Conservation (phyloP, 92 coral and sea anemone genomes). For the Desmophyllum pertusum region DNA sequence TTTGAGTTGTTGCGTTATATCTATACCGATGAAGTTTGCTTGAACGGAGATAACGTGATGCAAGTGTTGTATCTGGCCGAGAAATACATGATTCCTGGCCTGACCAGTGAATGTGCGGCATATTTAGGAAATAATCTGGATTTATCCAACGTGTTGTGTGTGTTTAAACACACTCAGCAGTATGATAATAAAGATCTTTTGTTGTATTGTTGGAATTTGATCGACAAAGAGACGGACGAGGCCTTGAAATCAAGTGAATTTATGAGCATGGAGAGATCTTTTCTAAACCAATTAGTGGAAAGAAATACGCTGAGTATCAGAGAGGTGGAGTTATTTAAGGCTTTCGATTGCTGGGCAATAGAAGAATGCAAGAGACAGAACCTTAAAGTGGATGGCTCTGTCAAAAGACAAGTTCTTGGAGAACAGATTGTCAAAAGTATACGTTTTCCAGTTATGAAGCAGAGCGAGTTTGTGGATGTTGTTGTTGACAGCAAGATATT, state of each 20-base stretch:
- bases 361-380: background rate
- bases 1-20: no score
- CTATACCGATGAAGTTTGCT: no score
- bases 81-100: no score
- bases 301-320: no score
- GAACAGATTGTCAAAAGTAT: background rate
- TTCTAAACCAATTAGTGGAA: no score
- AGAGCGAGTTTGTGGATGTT: background rate
- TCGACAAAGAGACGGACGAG: background rate
- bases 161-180: background rate
- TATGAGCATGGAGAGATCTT: no score
- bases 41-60: no score
- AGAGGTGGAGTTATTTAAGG: no score
- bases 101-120: background rate
- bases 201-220: background rate
- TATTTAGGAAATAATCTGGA: background rate
- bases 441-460: slow-evolving; percentile 5
- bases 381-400: background rate
- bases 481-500: background rate
- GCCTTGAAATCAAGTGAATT: background rate
- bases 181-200: no score
- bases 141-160: background rate
- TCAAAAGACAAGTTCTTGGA: slow-evolving; percentile 1
- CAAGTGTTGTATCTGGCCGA: no score
- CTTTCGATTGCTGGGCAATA: background rate